phyloP scores from a whole-genome alignment of 2,797 vertebrate genomes.

The Eulemur rubriventer region DNA sequence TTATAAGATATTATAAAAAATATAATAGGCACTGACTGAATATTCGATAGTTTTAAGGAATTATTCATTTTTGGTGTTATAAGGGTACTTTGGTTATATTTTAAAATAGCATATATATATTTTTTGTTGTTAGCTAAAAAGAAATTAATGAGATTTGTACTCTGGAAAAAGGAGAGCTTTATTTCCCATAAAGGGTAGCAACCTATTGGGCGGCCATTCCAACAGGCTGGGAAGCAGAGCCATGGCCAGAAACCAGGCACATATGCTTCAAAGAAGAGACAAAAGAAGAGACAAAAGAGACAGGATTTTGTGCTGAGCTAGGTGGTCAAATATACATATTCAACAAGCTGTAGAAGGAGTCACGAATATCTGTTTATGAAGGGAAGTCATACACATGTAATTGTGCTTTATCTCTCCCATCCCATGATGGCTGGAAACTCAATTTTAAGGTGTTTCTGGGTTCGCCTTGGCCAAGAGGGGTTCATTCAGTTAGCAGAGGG shows the following conservation, averaged over 20 bases:
- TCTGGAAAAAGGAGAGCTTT: not conserved
- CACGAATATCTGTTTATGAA: not conserved
- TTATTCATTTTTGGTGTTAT: not conserved
- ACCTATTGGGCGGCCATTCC: not conserved
- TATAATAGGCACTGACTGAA: not conserved
- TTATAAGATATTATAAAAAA: not conserved
- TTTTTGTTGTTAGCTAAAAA: not conserved
- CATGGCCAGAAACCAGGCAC: not conserved
- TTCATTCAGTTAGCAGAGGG: not conserved
- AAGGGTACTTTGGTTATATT: not conserved
- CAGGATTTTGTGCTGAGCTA: not conserved
- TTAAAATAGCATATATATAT: not conserved
- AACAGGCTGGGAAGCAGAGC: not conserved
- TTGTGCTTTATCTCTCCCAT: not conserved
- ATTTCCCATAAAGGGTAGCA: not conserved
- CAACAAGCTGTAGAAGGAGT: not conserved
- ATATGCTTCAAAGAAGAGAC: too few relatives aligned
- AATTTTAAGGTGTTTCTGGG: not conserved
- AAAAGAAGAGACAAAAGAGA: too few relatives aligned
- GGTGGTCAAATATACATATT: not conserved
- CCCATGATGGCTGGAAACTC: not conserved
- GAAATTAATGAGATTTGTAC: not conserved
- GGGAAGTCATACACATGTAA: not conserved
- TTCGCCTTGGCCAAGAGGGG: not conserved
- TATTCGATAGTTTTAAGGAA: conserved; percentile 15